Conservation (phyloP, 2,113 vertebrate genomes). For the Corynorhinus townsendii region DNA sequence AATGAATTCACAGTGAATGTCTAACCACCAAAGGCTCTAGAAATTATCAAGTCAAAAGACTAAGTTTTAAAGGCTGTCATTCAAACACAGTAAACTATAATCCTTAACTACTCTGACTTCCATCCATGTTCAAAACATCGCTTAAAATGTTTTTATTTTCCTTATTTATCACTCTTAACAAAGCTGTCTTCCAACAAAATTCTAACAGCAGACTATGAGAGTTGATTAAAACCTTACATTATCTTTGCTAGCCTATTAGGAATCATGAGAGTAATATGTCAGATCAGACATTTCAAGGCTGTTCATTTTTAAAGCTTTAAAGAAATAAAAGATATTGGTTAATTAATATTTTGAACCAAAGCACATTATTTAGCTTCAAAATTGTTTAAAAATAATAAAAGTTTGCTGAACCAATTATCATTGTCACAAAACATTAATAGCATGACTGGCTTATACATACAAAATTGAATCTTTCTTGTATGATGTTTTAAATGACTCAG, state of each 20-base stretch:
- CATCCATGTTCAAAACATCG: neutral
- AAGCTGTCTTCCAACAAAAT: neutral
- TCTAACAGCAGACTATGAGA: neutral
- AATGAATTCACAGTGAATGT: neutral
- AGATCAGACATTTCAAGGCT: neutral
- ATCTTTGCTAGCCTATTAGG: neutral
- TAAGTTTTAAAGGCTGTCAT: neutral
- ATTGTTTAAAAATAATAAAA: conserved; percentile 13
- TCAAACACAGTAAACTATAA: neutral
- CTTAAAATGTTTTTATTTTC: neutral
- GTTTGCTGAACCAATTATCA: conserved; percentile 15
- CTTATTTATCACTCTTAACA: neutral
- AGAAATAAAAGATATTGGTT: neutral
- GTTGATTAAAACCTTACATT: neutral
- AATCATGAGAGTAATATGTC: neutral
- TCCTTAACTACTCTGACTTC: neutral
- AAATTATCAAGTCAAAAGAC: neutral
- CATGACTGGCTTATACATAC: neutral
- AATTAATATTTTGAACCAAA: neutral
- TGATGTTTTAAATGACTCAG: neutral
- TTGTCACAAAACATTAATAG: neutral
- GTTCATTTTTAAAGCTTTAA: conserved; percentile 9
- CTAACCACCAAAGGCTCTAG: neutral
- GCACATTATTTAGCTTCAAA: neutral
- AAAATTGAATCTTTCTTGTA: neutral